A percentile compares a stretch with the other conserved stretches of the same genome.
phyloP scores from a whole-genome alignment of 2,113 vertebrate genomes.

The Calidris pugnax region DNA sequence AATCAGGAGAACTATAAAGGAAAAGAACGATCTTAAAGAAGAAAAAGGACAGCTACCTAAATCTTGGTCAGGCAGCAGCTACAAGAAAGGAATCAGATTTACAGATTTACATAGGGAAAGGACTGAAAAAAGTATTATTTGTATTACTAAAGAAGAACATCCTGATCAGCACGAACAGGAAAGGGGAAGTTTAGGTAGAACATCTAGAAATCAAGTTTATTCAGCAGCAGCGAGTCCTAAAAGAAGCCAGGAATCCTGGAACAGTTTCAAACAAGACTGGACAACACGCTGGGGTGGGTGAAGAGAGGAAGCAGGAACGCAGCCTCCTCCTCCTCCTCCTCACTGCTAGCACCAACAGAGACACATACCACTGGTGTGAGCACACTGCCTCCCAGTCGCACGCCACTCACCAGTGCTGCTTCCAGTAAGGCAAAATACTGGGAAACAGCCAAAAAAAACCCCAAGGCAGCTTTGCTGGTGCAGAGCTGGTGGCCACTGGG shows the following conservation, averaged over 20 bases:
- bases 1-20: neutral
- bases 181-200: neutral
- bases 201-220: neutral
- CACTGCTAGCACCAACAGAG: neutral
- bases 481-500: neutral
- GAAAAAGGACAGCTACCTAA: neutral
- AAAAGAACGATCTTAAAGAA: neutral
- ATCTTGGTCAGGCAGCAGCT: neutral
- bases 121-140: neutral
- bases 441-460: neutral
- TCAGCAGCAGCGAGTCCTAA: neutral
- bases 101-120: neutral
- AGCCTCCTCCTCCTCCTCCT: neutral
- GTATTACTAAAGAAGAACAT: neutral
- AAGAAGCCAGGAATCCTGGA: neutral
- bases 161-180: neutral
- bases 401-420: neutral
- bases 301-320: neutral
- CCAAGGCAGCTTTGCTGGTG: neutral
- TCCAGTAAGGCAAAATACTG: neutral
- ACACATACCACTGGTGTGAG: neutral
- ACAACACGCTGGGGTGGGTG: fast-evolving
- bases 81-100: neutral
- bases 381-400: fast-evolving
- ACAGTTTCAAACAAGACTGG: neutral